Evolutionary conservation across 2,888 invertebrate genomes (phyloP).

Genomic region (Harpagoxenus sublaevis): DNA sequence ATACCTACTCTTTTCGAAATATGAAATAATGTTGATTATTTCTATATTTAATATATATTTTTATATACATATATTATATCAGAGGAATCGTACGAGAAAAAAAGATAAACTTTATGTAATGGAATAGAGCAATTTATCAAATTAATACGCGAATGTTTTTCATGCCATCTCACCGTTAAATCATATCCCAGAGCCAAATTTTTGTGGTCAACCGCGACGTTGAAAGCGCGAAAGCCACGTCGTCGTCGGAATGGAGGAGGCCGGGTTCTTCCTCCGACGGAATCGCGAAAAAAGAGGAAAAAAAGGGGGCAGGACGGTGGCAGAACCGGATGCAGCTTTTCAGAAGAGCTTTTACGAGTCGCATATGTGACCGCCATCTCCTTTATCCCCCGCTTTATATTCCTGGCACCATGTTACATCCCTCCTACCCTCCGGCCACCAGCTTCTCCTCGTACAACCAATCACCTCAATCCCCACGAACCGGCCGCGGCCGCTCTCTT

Average conservation of each 20-base stretch:
- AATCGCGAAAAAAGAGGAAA: conserved; percentile 26
- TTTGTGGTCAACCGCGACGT: conserved; percentile 30
- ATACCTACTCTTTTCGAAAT: not conserved
- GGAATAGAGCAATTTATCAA: not conserved
- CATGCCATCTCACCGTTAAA: not conserved
- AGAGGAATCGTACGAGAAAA: not conserved
- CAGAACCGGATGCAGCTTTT: conserved; percentile 77
- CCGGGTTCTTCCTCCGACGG: conserved; percentile 51
- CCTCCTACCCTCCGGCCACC: conserved; percentile 56
- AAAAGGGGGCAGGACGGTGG: conserved; percentile 45
- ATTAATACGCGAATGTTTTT: not conserved
- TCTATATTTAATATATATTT: not conserved
- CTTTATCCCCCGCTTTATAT: conserved; percentile 82
- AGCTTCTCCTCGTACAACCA: conserved; percentile 57
- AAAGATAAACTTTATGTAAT: not conserved
- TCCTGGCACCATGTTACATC: conserved; percentile 79
- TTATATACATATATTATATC: not conserved
- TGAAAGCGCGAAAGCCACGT: conserved; percentile 54
- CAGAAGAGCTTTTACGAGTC: conserved; percentile 82
- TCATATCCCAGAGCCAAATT: conserved; percentile 3
- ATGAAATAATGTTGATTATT: not conserved
- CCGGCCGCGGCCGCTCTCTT: not conserved
- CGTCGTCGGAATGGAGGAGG: conserved; percentile 69
- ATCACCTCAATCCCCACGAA: conserved; percentile 40
- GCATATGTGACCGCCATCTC: conserved; percentile 81